These are phyloP conservation scores for Leptocoma aspasia DNA, from an alignment of 2,113 vertebrate genomes.

Conservation along the genomic window DNA sequence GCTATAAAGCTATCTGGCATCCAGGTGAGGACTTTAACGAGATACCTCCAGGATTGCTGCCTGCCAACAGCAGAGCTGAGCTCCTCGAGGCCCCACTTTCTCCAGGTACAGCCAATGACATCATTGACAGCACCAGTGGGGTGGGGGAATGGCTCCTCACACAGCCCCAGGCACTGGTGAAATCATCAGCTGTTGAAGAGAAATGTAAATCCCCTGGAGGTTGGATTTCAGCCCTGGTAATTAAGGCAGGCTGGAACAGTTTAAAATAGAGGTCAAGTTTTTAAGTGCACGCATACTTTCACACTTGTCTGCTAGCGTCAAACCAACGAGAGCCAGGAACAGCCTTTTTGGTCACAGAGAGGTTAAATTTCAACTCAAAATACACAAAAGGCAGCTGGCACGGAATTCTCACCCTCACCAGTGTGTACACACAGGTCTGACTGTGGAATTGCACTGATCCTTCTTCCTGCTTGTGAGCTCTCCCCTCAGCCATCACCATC, in stretches of 20 bases:
- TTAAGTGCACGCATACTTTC: neutral
- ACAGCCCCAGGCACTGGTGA: neutral
- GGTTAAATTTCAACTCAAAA: conserved; percentile 36
- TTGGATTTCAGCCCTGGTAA: conserved; percentile 12
- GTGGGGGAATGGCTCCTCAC: neutral
- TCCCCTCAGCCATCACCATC: neutral
- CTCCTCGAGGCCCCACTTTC: neutral
- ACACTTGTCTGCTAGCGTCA: neutral
- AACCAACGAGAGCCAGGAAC: neutral
- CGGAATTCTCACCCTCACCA: neutral
- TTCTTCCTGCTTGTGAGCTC: neutral
- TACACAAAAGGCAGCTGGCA: neutral
- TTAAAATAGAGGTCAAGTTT: neutral
- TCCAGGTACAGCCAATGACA: neutral
- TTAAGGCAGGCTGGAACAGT: conserved; percentile 13
- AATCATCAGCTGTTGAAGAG: conserved; percentile 35
- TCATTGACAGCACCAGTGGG: neutral
- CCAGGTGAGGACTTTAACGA: neutral
- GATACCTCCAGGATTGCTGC: neutral
- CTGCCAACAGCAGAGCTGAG: neutral
- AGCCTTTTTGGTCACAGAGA: neutral
- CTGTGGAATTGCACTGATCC: neutral
- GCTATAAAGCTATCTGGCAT: neutral
- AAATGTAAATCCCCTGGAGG: neutral
- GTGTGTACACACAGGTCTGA: neutral